Base-by-base conservation (phyloP, 2,888 invertebrate species). In the Sialis lutaria region DNA sequence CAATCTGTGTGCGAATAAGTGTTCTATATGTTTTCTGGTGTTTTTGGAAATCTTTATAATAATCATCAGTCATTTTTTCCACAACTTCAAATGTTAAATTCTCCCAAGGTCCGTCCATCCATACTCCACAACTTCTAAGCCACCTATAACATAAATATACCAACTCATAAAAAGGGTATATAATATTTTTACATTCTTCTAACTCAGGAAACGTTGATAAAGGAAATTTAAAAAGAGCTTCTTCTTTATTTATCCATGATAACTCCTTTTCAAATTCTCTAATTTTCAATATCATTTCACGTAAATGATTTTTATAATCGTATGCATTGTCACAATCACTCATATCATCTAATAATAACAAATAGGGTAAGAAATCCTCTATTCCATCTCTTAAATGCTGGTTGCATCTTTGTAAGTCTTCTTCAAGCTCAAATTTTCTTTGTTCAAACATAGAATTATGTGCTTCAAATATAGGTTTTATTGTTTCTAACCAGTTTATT, bases 21-120 rank as follows among this genome's bases (percentile, higher is more conserved):
- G 74, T 75, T 54, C 79, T 77, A 58, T 82, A 88, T 46, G 74
- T 71, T 63, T 91, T 91, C 52, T 86, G 82, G 8, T 77, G 74
- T 63, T 82, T 86, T 51, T 79, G 67, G 54, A 92, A 78, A 53
- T 89, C 87, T 54, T 85, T 81, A 47, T 78, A 76, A 57, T 78
- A 86, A 55, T 82, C 82, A 44, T 87, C 88, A 1, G 88, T 80
- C 52, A 82, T 82, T 48, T 67, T 68, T 62, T 93, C 93, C 46
- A 93, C 84, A 54, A 74, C 69, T 47, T 75, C 70, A 5, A 82
- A 79, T 56, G 86, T 79, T 51, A 93, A 68, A 59, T 87, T 87
- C 60, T 89, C 82, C 64, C 95, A 95, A 2, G 86, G 82, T 0
- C 95, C 95, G 62, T 93, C 88, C 74, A 90, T 78, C 88, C 93